phyloP scores from a whole-genome alignment of 2,797 vertebrate genomes.

The Cichlasoma orientale region DNA sequence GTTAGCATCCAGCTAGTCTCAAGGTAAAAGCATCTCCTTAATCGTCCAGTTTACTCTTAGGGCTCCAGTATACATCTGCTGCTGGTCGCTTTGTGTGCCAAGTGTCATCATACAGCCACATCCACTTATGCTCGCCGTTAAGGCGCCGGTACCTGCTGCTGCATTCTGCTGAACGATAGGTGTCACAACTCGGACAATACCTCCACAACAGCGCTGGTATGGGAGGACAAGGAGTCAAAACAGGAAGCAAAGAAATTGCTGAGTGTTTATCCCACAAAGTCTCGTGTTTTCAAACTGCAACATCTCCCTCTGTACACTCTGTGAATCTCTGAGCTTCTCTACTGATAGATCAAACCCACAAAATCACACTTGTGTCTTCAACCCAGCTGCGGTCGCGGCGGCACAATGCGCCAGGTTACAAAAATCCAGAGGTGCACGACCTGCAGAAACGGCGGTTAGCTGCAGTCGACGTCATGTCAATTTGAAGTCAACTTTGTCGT shows the following conservation, averaged over 20 bases:
- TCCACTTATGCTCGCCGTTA: no score
- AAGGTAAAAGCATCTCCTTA: no score
- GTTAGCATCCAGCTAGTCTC: no score
- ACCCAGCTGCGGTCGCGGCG: no score
- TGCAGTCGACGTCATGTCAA: no score
- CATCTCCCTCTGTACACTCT: not conserved
- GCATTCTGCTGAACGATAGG: not conserved
- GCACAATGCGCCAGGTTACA: not conserved
- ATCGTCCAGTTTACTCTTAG: no score
- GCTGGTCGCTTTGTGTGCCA: not conserved
- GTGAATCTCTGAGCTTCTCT: not conserved
- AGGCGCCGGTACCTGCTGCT: not conserved
- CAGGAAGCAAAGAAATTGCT: not conserved
- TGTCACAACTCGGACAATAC: not conserved
- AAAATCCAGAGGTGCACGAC: not conserved
- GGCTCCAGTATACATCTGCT: no score
- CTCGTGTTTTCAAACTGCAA: not conserved
- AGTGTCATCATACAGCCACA: not conserved
- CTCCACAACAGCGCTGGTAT: not conserved
- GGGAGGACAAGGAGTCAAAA: not conserved
- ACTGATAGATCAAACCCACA: not conserved
- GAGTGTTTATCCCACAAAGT: not conserved
- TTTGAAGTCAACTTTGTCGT: not conserved
- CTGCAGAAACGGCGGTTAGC: no score
- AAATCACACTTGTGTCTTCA: not conserved